Base-by-base conservation (phyloP, 1,140 invertebrate genomes). In the Hyles vespertilio region DNA sequence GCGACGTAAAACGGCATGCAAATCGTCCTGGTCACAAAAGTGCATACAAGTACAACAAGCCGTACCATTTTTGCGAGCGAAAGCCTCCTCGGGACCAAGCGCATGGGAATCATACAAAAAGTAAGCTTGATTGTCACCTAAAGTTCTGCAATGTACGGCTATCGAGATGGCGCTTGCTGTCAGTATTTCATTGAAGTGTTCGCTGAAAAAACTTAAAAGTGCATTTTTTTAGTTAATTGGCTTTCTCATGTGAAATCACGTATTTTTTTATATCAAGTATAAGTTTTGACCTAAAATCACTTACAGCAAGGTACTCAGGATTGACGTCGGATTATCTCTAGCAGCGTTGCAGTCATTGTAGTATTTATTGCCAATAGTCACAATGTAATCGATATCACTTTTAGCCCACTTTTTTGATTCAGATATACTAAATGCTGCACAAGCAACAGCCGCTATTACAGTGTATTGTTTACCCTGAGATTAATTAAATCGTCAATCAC, bases 31-130 rank as follows among this genome's bases (percentile, higher is more conserved):
- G 34, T 65, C 43, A 32, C 3, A 46, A 53, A 72, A 72, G 32
- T 53, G 52, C 45, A 68, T 68, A n/a, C 66, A 2, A 22, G 22
- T 22, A 22, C 22, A 68, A 59, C 61, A 68, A 56, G 58, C 60
- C 3, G 59, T 49, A 36, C 61, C 61, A 46, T 50, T 59, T 43
- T 8, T 32, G 10, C 61, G 48, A 32, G 61, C 56, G 2, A 10
- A 33, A 52, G 44, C 43, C 3, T 53, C 61, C 22, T 64, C 61
- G 8, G 56, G 45, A 7, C 58, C 66, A 58, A 56, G 58, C 3
- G 61, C 61, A 56, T 68, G 59, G 3, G 61, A 68, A 61, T 68
- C 56, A 57, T 59, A 67, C n/a, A 62, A 52, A 12, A 9, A 67
- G 32, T 59, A 67, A 10, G 36, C 45, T 36, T 53, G 3, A 57